Evolutionary conservation across 2,797 vertebrate genomes (phyloP).

Genomic region (Cetoscarus ocellatus): DNA sequence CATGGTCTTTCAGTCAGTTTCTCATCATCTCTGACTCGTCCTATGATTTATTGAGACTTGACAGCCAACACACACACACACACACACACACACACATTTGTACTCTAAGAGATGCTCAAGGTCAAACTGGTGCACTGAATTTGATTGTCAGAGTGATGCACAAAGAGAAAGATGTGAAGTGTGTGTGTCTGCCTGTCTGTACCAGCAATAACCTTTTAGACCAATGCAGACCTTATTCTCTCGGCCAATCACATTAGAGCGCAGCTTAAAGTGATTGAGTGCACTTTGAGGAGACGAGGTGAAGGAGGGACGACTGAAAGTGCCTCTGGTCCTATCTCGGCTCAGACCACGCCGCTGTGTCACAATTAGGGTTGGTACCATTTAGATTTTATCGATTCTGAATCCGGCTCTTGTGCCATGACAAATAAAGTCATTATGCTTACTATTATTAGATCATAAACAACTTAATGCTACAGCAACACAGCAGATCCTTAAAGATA

Average conservation of each 20-base stretch:
- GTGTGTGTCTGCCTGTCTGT: constrained; percentile 1
- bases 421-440: no score
- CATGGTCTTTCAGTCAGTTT: no score
- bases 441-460: no score
- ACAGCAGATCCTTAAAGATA: no score
- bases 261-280: constrained; percentile 54
- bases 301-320: constrained; percentile 31
- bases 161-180: constrained; percentile 8
- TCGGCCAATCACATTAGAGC: constrained; percentile 57
- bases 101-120: constrained; percentile 45
- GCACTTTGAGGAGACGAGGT: constrained; percentile 35
- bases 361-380: neutral
- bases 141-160: constrained; percentile 36
- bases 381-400: no score
- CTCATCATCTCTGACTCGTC: no score
- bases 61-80: no score
- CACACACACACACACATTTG: constrained; percentile 4
- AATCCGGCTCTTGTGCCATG: no score
- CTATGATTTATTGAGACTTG: no score
- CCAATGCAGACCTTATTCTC: constrained; percentile 40
- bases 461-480: no score
- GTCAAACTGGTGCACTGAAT: constrained; percentile 55
- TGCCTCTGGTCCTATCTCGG: constrained; percentile 36
- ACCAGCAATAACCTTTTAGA: constrained; percentile 12
- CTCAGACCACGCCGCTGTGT: constrained; percentile 11